Evolutionary conservation across 2,113 vertebrate species (phyloP).

Genomic region (Syrmaticus mikado): DNA sequence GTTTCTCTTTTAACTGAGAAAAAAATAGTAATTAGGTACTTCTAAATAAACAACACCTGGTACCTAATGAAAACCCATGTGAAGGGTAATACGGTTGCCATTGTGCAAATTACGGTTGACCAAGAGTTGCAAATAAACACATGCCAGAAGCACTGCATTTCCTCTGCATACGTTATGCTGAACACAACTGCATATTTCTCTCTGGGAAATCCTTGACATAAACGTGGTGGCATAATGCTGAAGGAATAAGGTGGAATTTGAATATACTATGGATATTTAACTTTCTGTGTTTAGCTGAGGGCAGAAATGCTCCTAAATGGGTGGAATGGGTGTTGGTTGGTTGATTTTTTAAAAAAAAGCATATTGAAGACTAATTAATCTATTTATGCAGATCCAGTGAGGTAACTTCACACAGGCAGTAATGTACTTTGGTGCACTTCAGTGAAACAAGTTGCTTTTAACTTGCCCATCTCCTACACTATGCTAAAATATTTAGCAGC

Average conservation of each 20-base stretch:
- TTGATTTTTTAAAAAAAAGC: background rate
- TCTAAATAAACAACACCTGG: constrained; percentile 32
- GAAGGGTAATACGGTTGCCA: background rate
- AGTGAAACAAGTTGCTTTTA: background rate
- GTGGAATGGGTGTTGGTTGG: background rate
- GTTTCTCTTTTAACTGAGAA: background rate
- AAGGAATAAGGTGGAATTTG: constrained; percentile 18
- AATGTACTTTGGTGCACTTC: background rate
- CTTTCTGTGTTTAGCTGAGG: background rate
- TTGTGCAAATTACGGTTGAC: background rate
- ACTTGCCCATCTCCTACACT: background rate
- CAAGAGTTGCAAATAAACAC: background rate
- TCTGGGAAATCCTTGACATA: background rate
- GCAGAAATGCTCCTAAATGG: background rate
- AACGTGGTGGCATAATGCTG: constrained; percentile 3
- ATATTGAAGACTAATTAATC: background rate
- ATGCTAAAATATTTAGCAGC: background rate
- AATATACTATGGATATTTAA: background rate
- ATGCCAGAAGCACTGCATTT: background rate
- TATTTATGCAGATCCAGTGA: background rate
- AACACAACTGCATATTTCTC: background rate
- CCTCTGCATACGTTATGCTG: background rate
- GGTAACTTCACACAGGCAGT: background rate
- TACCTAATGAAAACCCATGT: background rate
- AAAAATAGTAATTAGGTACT: background rate